Conservation (phyloP, 2,888 invertebrate genomes). For the Trimorus sp. region DNA sequence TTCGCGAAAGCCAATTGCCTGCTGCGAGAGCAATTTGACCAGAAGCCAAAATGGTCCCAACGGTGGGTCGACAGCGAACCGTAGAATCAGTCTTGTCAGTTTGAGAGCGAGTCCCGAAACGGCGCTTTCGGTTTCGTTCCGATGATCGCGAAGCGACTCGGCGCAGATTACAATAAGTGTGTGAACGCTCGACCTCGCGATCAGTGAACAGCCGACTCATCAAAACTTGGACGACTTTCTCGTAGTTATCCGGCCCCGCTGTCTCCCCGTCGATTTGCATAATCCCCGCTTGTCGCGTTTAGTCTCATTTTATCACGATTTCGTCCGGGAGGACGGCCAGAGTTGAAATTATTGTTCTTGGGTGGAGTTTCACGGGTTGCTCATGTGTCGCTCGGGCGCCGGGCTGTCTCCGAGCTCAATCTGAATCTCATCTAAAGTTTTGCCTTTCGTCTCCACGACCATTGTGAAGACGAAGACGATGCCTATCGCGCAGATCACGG, state of each 20-base stretch:
- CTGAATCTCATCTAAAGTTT: slow-evolving; percentile 82
- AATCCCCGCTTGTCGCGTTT: slow-evolving; percentile 32
- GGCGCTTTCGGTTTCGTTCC: slow-evolving; percentile 1
- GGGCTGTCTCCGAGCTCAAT: slow-evolving; percentile 74
- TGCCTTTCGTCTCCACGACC: slow-evolving; percentile 84
- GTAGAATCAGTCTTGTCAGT: slow-evolving; percentile 49
- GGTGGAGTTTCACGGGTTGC: slow-evolving; percentile 43
- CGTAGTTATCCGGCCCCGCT: background rate
- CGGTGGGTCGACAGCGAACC: slow-evolving; percentile 25
- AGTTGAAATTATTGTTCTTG: slow-evolving; percentile 44
- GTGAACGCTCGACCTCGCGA: slow-evolving; percentile 18
- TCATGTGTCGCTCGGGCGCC: slow-evolving; percentile 13
- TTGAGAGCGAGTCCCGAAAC: slow-evolving; percentile 27
- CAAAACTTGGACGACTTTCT: slow-evolving; percentile 38
- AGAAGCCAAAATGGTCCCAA: too few relatives aligned
- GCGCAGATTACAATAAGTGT: background rate
- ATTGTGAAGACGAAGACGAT: slow-evolving; percentile 86
- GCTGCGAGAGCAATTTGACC: too few relatives aligned
- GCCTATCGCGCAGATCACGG: slow-evolving; percentile 85
- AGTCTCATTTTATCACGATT: slow-evolving; percentile 54
- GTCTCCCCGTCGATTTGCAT: slow-evolving; percentile 34
- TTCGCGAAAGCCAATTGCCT: too few relatives aligned
- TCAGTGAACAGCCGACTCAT: slow-evolving; percentile 33
- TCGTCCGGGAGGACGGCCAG: slow-evolving; percentile 25
- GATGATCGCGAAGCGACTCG: slow-evolving; percentile 1